Conservation (phyloP, 2,888 invertebrate species). For the Apomyelois bistriatella region DNA sequence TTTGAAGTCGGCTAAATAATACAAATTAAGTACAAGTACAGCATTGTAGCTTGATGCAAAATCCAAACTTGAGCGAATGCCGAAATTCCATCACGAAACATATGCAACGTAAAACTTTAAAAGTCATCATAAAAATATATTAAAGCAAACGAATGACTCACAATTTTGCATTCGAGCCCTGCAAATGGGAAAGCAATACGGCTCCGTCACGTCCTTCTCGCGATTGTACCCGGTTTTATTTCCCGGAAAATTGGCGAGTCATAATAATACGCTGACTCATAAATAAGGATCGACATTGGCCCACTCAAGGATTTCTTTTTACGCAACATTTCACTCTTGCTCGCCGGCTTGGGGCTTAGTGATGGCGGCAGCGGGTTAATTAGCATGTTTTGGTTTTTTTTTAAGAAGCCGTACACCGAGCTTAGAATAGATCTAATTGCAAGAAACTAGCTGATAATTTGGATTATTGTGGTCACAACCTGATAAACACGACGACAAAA, state of each 20-base stretch:
- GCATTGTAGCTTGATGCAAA: too few relatives aligned
- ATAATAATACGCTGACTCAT: constrained; percentile 76
- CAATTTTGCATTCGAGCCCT: constrained; percentile 43
- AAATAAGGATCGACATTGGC: constrained; percentile 75
- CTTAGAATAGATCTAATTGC: too few relatives aligned
- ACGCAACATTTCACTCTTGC: constrained; percentile 70
- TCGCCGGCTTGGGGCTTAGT: constrained; percentile 26
- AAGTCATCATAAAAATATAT: neutral
- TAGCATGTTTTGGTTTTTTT: too few relatives aligned
- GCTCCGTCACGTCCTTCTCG: constrained; percentile 49
- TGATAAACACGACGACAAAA: too few relatives aligned
- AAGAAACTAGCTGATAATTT: too few relatives aligned
- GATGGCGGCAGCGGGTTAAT: constrained; percentile 21
- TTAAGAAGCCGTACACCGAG: too few relatives aligned
- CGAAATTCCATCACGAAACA: too few relatives aligned
- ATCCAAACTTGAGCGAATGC: too few relatives aligned
- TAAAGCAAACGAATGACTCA: neutral
- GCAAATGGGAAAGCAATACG: constrained; percentile 56
- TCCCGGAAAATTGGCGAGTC: constrained; percentile 76
- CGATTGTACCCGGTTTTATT: constrained; percentile 63
- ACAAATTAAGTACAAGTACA: too few relatives aligned
- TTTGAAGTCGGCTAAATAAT: too few relatives aligned
- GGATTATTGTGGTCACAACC: too few relatives aligned
- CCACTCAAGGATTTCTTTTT: constrained; percentile 70
- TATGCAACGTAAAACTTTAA: too few relatives aligned